phyloP scores from a whole-genome alignment of 2,113 vertebrate genomes.

The Tamias sibiricus region DNA sequence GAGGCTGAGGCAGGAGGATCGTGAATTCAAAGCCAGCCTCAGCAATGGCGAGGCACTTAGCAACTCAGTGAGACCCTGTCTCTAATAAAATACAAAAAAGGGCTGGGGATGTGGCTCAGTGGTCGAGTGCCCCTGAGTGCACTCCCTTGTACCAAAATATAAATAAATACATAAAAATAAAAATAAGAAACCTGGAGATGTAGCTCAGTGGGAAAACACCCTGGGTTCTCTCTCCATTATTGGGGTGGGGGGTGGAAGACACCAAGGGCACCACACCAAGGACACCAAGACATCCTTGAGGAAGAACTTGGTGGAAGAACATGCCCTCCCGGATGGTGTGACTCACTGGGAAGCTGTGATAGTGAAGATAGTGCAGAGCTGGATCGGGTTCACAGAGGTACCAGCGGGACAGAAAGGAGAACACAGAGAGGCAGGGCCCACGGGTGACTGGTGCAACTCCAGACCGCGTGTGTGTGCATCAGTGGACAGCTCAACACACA shows the following conservation, averaged over 20 bases:
- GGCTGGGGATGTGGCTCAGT: too few relatives aligned
- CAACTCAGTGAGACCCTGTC: too few relatives aligned
- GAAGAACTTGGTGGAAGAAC: background rate
- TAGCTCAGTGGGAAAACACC: background rate
- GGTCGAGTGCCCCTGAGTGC: too few relatives aligned
- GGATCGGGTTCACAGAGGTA: background rate
- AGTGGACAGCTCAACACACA: accelerated
- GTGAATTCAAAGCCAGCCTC: too few relatives aligned
- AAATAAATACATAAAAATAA: background rate
- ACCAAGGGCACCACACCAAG: background rate
- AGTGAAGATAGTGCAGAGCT: background rate
- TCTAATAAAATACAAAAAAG: too few relatives aligned
- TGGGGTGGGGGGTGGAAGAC: too few relatives aligned
- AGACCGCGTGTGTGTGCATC: too few relatives aligned
- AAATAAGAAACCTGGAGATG: background rate
- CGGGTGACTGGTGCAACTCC: accelerated
- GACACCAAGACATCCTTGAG: background rate
- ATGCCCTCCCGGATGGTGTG: background rate
- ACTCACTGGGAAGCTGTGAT: background rate
- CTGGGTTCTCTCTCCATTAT: too few relatives aligned
- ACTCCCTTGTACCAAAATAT: too few relatives aligned
- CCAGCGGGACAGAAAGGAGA: background rate
- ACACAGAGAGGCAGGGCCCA: background rate
- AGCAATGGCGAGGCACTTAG: too few relatives aligned
- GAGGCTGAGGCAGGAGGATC: too few relatives aligned